Evolutionary conservation across 2,113 vertebrate genomes (phyloP).

Genomic region (Nyctibius bracteatus): DNA sequence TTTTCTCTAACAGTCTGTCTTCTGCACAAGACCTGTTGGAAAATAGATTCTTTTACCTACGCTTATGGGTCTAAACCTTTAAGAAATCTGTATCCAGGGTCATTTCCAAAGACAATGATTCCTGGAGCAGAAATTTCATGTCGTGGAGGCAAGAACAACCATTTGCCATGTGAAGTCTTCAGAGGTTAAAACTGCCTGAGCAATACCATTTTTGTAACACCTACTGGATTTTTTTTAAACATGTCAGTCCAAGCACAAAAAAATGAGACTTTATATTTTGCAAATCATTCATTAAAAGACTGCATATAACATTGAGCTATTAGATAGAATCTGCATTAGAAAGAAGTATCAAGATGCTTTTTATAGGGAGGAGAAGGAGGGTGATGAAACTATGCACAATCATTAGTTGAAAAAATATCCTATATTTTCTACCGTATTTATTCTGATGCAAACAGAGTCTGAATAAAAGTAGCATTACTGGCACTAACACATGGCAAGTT

Average conservation of each 20-base stretch:
- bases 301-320: background rate
- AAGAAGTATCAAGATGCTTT: background rate
- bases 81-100: background rate
- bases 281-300: background rate
- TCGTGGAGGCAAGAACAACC: background rate
- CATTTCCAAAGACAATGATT: background rate
- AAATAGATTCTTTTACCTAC: background rate
- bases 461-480: background rate
- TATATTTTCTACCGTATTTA: background rate
- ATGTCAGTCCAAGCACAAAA: background rate
- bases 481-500: background rate
- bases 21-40: background rate
- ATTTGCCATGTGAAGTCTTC: background rate
- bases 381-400: background rate
- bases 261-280: background rate
- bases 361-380: background rate
- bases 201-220: background rate
- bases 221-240: background rate
- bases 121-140: background rate
- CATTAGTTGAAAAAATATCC: background rate
- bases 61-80: background rate
- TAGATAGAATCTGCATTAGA: slow-evolving; percentile 2
- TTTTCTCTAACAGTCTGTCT: background rate
- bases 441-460: background rate
- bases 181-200: background rate